Conservation (phyloP, 2,888 invertebrate genomes). For the Sinhomidia bicolor region DNA sequence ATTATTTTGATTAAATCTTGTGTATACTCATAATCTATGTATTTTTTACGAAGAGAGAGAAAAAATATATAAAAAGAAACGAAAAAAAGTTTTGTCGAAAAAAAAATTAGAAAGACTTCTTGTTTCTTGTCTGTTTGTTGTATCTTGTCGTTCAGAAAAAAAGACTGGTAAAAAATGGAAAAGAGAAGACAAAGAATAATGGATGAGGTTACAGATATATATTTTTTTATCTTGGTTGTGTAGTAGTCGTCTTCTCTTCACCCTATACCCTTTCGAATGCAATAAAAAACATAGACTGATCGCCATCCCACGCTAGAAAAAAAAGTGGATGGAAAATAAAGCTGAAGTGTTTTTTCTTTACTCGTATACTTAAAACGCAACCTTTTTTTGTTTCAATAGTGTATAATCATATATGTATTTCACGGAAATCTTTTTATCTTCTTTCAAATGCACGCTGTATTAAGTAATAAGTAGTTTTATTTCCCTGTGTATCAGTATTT, state of each 20-base stretch:
- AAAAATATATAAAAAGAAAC: conserved; percentile 8
- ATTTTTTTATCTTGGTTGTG: conserved; percentile 9
- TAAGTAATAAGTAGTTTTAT: neutral
- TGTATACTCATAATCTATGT: conserved; percentile 61
- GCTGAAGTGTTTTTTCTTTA: neutral
- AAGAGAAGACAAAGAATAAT: conserved; percentile 34
- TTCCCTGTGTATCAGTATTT: conserved; percentile 12
- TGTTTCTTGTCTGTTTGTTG: conserved; percentile 21
- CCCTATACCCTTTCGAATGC: neutral
- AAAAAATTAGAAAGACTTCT: conserved; percentile 33
- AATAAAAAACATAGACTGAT: neutral
- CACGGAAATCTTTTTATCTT: neutral
- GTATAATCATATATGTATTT: neutral
- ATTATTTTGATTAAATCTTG: conserved; percentile 70
- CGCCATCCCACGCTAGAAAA: conserved; percentile 18
- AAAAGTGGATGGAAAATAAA: neutral
- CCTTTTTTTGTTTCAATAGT: neutral
- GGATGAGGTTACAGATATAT: conserved; percentile 14
- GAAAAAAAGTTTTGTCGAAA: conserved; percentile 51
- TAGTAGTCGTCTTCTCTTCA: neutral
- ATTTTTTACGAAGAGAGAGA: conserved; percentile 31
- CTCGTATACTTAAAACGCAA: neutral
- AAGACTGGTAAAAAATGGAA: neutral
- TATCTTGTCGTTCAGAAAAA: conserved; percentile 22
- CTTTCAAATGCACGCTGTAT: neutral